Evolutionary conservation across 2,797 vertebrate species (phyloP), one percentile per base, ranked within the genome.

Genomic region (Amphiprion clarkii): DNA sequence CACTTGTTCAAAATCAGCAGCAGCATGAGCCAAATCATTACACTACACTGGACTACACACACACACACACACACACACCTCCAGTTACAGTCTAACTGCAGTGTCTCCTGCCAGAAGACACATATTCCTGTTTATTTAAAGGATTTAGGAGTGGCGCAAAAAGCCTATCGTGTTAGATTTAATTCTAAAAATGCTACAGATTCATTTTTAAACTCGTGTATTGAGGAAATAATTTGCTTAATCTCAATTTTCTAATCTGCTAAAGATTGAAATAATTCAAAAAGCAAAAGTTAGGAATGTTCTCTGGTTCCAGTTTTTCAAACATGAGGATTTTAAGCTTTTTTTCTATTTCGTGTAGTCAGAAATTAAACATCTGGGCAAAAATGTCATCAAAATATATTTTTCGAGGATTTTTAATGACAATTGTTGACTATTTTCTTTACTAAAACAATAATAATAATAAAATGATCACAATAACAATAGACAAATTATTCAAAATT

Each of bases 1-100:
- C 59, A 74, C 64, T 74, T 74, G 76, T 84, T 70, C 77, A 85
- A 80, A 87, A 82, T 75, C 63, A 80, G 68, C 80, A 86, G 66
- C 69, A 79, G 54, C 49, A 66, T 75, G 71, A 67, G 78, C 75
- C 72, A 78, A 72, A 85, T 79, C 67, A 80, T 82, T 69, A 74
- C 75, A 76, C 53, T 49, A 76, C 65, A 70, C 59, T 27, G 69
- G 65, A 79, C 36, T 16, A 55, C 67, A 71, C 27, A 53, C 65
- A 64, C 74, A 79, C 69, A 55, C 67, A 71, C 27, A 53, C 65
- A 61, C 74, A 79, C 27, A 53, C 65, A 64, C 74, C 62, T 57
- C 77, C 69, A 67, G 44, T 27, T 36, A 62, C 21, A 72, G 48
- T 67, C 53, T 54, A 49, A 17, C 58, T 25, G 27, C n/a, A 73